Evolutionary conservation across 2,797 vertebrate genomes (phyloP), one percentile per base, ranked within the genome.

Genomic region (Discoglossus pictus): DNA sequence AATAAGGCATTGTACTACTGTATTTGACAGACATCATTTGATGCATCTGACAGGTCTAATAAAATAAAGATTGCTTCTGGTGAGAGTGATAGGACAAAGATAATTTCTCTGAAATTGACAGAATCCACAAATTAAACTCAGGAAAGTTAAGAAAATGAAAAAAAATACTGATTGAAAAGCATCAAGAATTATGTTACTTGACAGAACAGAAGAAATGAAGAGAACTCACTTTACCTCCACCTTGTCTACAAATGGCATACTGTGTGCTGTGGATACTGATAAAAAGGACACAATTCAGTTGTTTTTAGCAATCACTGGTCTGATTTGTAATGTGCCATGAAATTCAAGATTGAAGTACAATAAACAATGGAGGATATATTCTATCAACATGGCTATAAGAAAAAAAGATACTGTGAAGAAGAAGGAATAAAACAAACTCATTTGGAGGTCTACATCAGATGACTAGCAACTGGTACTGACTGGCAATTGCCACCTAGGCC

Each of bases 71-170:
- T 66, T 58, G 23, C 6, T 48, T 50, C 52, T 50, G 35, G 42
- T n/a, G 18, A 20, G 17, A 42, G 24, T 31, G 40, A 39, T 53
- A 39, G 31, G 31, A 36, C 13, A 34, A 18, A 31, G 47, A 27
- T 64, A 43, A 27, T 58, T 39, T 66, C 27, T 24, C 64, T 39
- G 43, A 66, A 58, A 39, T 20, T 56, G 34, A 46, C 25, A 56
- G 42, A 55, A 56, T 20, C 42, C 31, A 36, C 15, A n/a, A 17
- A 8, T 47, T 61, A 24, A 50, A 7, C 43, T 21, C 24, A 39
- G 53, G 13, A 58, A 40, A 27, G 31, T 66, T 58, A 25, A 48
- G 64, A 58, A 66, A 58, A 65, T 39, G 23, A 65, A 65, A 56
- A 65, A n/a, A n/a, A n/a, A n/a, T n/a, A 55, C n/a, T 24, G 31